Percentiles rank a stretch among this genome's conserved stretches.
phyloP scores from a whole-genome alignment of 1,140 invertebrate species.

The Drosophila tristis region DNA sequence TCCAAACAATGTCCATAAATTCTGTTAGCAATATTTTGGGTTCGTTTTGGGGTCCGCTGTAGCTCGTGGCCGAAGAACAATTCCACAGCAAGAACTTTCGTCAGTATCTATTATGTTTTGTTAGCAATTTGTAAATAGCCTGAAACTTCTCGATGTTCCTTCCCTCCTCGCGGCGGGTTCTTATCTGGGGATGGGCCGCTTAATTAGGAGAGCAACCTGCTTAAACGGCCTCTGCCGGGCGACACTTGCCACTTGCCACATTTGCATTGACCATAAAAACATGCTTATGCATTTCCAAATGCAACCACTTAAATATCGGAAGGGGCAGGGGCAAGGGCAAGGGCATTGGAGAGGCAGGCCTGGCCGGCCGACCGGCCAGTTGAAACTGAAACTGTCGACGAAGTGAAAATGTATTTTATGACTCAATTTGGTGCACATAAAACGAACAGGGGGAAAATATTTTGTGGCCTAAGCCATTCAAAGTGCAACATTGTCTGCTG shows the following conservation, averaged over 20 bases:
- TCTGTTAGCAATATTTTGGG: not conserved
- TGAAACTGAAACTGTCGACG: slow-evolving; percentile 14
- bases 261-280: slow-evolving; percentile 56
- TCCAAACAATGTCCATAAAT: slow-evolving; percentile 28
- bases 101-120: not conserved
- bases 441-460: slow-evolving; percentile 30
- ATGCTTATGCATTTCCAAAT: slow-evolving; percentile 57
- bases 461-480: slow-evolving; percentile 56
- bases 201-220: slow-evolving; percentile 50
- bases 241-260: slow-evolving; percentile 30
- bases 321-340: no score
- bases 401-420: slow-evolving; percentile 78
- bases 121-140: slow-evolving; percentile 24
- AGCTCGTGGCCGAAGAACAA: slow-evolving; percentile 15
- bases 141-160: not conserved
- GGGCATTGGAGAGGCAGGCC: not conserved
- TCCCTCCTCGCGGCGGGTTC: not conserved
- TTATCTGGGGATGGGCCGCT: slow-evolving; percentile 39
- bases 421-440: slow-evolving; percentile 81
- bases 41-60: no score
- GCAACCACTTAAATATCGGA: slow-evolving; percentile 53
- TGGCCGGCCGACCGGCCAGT: no score
- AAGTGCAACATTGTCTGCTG: slow-evolving; percentile 69
- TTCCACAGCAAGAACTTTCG: not conserved
- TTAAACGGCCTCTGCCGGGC: slow-evolving; percentile 47